These are phyloP conservation scores for Cinclus cinclus DNA, from an alignment of 2,113 vertebrate genomes.

Conservation along the genomic window DNA sequence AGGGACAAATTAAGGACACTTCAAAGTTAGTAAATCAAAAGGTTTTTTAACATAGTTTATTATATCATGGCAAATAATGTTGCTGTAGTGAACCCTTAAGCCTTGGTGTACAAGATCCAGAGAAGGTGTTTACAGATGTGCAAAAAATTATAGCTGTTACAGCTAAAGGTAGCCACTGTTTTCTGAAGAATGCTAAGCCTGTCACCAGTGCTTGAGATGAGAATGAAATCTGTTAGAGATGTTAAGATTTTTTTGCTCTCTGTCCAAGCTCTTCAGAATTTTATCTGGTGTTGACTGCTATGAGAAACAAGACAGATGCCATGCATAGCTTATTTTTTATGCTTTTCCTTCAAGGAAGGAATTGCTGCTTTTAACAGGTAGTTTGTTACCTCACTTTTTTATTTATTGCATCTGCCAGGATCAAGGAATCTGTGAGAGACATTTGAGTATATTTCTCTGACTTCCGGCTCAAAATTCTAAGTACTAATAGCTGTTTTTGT, in stretches of 20 bases:
- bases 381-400: neutral
- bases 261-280: neutral
- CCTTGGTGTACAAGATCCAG: neutral
- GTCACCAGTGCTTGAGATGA: neutral
- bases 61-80: neutral
- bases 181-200: neutral
- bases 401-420: neutral
- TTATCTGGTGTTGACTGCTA: neutral
- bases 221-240: neutral
- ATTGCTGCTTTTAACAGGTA: neutral
- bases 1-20: neutral
- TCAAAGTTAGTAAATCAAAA: neutral
- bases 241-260: neutral
- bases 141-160: neutral
- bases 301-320: neutral
- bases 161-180: neutral
- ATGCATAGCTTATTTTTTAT: neutral
- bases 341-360: neutral
- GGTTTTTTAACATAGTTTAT: neutral
- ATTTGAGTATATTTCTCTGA: neutral
- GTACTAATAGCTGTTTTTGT: neutral
- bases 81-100: neutral
- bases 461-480: neutral
- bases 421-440: neutral
- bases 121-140: neutral